phyloP scores from a whole-genome alignment of 1,140 invertebrate species.

The Cotesia typhae region DNA sequence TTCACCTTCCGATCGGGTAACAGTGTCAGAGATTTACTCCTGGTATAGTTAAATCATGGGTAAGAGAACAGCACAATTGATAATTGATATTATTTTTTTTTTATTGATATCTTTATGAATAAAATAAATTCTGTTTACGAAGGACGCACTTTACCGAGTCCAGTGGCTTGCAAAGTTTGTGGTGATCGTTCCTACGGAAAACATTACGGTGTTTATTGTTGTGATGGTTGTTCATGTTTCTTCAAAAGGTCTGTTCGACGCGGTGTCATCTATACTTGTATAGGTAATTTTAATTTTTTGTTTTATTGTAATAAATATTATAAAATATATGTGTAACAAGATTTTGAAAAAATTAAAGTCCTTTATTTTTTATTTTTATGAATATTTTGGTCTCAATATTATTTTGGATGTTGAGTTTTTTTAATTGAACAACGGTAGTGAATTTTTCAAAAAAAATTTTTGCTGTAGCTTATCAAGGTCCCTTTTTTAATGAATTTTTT shows the following conservation, averaged over 20 bases:
- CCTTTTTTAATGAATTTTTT: too few relatives aligned
- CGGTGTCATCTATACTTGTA: conserved; percentile 78
- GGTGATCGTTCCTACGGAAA: conserved; percentile 88
- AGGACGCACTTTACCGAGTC: conserved; percentile 75
- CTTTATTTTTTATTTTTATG: too few relatives aligned
- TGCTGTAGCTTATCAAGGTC: not conserved
- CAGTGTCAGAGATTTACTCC: not conserved
- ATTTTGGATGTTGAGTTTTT: too few relatives aligned
- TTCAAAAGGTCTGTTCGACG: conserved; percentile 83
- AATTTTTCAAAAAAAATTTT: conserved; percentile 25
- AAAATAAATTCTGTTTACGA: conserved; percentile 8
- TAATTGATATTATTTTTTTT: not conserved
- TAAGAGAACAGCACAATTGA: not conserved
- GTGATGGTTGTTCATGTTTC: conserved; percentile 90
- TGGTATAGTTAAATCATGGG: conserved; percentile 18
- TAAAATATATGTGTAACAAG: too few relatives aligned
- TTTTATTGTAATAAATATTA: too few relatives aligned
- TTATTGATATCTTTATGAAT: not conserved
- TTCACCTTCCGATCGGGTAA: conserved; percentile 19
- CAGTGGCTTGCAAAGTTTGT: conserved; percentile 79
- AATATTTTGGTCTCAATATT: too few relatives aligned
- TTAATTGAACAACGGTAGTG: too few relatives aligned
- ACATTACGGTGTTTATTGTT: conserved; percentile 87
- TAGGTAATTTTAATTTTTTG: conserved; percentile 67
- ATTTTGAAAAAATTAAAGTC: too few relatives aligned